Percentiles rank a stretch among this genome's conserved stretches.
phyloP scores from a whole-genome alignment of 2,888 invertebrate genomes.

The Callyntrura sp. region DNA sequence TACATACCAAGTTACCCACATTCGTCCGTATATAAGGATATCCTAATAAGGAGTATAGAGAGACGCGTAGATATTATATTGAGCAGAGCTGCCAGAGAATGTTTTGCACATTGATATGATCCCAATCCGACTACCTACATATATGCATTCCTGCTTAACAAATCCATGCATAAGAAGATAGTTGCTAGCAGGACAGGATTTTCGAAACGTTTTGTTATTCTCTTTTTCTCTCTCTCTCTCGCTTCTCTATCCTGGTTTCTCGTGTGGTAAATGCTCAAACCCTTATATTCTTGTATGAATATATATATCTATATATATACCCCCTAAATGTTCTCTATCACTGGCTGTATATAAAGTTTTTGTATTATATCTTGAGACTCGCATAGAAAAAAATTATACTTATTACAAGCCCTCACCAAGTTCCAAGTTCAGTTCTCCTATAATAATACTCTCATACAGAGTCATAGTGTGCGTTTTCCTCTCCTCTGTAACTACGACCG shows the following conservation, averaged over 20 bases:
- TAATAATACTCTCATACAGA: constrained; percentile 75
- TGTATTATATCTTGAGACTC: constrained; percentile 46
- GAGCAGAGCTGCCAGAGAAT: constrained; percentile 24
- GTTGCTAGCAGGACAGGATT: constrained; percentile 65
- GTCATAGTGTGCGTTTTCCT: constrained; percentile 73
- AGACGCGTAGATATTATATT: too few species aligned
- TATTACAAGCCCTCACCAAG: constrained; percentile 72
- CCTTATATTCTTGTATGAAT: too few species aligned
- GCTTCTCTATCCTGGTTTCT: constrained; percentile 6
- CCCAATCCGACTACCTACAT: constrained; percentile 9
- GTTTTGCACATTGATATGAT: constrained; percentile 70
- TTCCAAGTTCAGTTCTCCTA: constrained; percentile 77
- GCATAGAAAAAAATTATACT: constrained; percentile 73
- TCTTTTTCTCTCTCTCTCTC: constrained; percentile 32
- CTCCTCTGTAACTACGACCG: constrained; percentile 50
- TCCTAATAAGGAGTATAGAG: background rate
- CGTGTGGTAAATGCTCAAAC: constrained; percentile 41
- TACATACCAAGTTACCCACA: background rate
- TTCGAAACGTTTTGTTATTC: constrained; percentile 73
- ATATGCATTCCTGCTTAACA: constrained; percentile 46
- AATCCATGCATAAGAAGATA: constrained; percentile 61
- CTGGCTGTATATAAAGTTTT: constrained; percentile 33
- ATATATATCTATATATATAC: background rate
- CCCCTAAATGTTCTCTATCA: background rate
- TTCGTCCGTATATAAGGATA: background rate